A percentile compares a stretch with the other conserved stretches of the same genome.
Evolutionary conservation across 1,140 invertebrate genomes (phyloP).

Genomic region (Sycophaga agraensis): DNA sequence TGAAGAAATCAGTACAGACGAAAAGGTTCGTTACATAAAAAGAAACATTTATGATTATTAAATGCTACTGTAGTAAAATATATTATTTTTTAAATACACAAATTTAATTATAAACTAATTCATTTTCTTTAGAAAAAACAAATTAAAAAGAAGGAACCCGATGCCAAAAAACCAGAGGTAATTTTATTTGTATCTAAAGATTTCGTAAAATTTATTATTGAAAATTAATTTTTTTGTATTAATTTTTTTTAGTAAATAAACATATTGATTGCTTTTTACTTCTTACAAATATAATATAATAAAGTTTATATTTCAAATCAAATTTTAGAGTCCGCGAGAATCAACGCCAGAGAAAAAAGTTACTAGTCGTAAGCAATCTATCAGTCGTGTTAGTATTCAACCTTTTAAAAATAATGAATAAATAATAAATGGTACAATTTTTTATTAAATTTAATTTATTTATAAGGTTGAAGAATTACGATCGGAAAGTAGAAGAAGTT

Average conservation of each 20-base stretch:
- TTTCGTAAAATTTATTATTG: too few species aligned
- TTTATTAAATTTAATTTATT: not conserved
- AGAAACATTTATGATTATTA: too few species aligned
- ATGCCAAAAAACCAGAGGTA: slow-evolving; percentile 41
- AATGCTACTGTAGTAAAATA: too few species aligned
- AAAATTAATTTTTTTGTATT: too few species aligned
- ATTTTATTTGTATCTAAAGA: not conserved
- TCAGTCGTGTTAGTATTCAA: slow-evolving; percentile 41
- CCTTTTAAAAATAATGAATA: too few species aligned
- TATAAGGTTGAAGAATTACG: slow-evolving; percentile 49
- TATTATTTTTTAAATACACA: not conserved
- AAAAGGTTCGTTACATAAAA: slow-evolving; percentile 49
- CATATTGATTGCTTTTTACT: too few species aligned
- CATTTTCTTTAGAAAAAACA: slow-evolving; percentile 30
- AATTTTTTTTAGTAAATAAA: too few species aligned
- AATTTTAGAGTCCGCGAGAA: slow-evolving; percentile 34
- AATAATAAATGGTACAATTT: too few species aligned
- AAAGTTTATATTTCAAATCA: not conserved
- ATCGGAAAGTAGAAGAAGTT: slow-evolving; percentile 53
- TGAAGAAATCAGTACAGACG: slow-evolving; percentile 45
- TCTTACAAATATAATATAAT: too few species aligned
- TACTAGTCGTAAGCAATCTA: slow-evolving; percentile 45
- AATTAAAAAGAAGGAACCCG: slow-evolving; percentile 43
- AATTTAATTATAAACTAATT: not conserved
- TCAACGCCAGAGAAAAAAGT: slow-evolving; percentile 42